These are phyloP conservation scores for Spea bombifrons DNA, from an alignment of 2,113 vertebrate species.

Conservation along the genomic window DNA sequence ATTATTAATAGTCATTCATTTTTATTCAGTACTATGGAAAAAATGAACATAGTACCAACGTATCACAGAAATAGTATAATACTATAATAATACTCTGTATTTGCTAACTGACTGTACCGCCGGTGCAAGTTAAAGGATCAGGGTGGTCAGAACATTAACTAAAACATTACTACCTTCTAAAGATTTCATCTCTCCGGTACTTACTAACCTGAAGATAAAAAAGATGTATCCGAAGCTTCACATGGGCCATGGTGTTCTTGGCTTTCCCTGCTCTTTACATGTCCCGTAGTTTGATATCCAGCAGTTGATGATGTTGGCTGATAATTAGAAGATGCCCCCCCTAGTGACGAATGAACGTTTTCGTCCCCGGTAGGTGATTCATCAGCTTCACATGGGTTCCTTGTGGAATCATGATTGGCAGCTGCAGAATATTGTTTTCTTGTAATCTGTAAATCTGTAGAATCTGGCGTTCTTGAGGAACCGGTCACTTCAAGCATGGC, in stretches of 20 bases:
- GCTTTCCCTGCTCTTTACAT: background rate
- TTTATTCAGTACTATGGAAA: too few species aligned
- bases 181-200: too few species aligned
- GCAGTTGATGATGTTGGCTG: background rate
- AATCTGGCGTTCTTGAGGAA: background rate
- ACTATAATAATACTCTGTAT: too few species aligned
- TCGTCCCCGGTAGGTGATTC: background rate
- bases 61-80: too few species aligned
- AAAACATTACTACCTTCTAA: too few species aligned
- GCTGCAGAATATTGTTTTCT: background rate
- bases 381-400: conserved; percentile 19
- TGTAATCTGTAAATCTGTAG: background rate
- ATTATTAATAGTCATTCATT: too few species aligned
- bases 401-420: background rate
- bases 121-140: too few species aligned
- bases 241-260: background rate
- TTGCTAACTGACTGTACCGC: too few species aligned
- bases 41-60: too few species aligned
- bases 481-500: background rate
- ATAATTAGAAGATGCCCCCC: background rate
- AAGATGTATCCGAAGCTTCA: background rate
- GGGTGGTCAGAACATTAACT: too few species aligned
- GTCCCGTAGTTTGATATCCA: background rate
- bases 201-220: background rate
- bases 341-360: background rate